These are phyloP conservation scores for Dendropsophus ebraccatus DNA, from an alignment of 2,113 vertebrate genomes.

Conservation along the genomic window DNA sequence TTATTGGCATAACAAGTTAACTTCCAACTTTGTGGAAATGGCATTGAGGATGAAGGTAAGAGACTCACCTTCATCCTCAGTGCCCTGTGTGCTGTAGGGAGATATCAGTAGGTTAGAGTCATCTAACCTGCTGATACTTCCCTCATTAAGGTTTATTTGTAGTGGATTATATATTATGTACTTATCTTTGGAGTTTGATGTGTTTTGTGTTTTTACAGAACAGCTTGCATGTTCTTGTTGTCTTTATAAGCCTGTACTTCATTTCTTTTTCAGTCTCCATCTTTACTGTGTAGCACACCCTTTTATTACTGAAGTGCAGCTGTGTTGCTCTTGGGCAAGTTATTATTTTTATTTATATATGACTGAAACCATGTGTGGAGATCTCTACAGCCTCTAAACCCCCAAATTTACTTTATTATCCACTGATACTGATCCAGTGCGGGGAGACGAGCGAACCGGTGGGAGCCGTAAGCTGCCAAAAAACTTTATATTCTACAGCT, in stretches of 20 bases:
- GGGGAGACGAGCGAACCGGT: neutral
- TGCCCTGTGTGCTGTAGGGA: too few species aligned
- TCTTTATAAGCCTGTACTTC: neutral
- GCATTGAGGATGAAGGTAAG: too few species aligned
- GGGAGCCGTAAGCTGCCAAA: slow-evolving; percentile 20
- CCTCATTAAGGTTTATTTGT: too few species aligned
- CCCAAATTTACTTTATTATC: slow-evolving; percentile 19
- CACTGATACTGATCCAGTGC: slow-evolving; percentile 31
- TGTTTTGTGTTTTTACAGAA: neutral
- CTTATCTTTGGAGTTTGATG: too few species aligned
- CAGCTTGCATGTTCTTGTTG: neutral
- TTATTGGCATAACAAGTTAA: too few species aligned
- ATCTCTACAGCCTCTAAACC: slow-evolving; percentile 11
- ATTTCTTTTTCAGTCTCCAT: slow-evolving; percentile 1
- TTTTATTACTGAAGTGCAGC: slow-evolving; percentile 35
- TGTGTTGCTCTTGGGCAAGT: slow-evolving; percentile 39
- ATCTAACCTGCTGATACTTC: too few species aligned
- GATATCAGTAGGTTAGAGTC: too few species aligned
- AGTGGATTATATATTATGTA: too few species aligned
- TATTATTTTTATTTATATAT: slow-evolving; percentile 46
- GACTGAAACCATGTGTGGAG: slow-evolving; percentile 45
- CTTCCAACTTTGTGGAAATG: too few species aligned
- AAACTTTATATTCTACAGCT: neutral
- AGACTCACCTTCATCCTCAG: too few species aligned
- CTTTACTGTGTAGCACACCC: neutral